Conservation (phyloP, 2,888 invertebrate genomes). For the Ditula angustiorana region DNA sequence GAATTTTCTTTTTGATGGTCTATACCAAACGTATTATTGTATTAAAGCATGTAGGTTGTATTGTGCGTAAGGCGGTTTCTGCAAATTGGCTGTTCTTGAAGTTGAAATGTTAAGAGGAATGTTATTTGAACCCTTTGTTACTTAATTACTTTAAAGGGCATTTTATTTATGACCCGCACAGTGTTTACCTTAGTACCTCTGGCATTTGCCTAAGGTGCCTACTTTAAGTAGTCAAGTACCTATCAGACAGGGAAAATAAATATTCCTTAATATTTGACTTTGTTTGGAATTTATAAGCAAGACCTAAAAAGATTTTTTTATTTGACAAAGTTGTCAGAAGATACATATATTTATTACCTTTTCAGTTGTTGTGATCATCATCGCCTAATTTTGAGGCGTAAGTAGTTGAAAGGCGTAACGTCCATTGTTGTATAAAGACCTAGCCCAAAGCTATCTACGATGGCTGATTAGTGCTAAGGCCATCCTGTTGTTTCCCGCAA, state of each 20-base stretch:
- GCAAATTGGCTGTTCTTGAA: neutral
- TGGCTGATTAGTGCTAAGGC: neutral
- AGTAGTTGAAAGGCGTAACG: no score
- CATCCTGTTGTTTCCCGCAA: neutral
- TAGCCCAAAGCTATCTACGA: neutral
- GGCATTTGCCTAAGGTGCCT: neutral
- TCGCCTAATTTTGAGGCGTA: no score
- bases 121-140: constrained; percentile 6
- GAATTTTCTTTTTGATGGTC: neutral
- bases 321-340: neutral
- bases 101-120: neutral
- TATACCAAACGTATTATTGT: neutral
- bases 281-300: neutral
- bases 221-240: constrained; percentile 8
- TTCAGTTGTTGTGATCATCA: no score
- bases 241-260: constrained; percentile 7
- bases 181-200: constrained; percentile 14
- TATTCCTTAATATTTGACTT: neutral
- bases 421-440: no score
- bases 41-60: neutral
- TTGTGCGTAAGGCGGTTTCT: neutral
- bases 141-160: constrained; percentile 3
- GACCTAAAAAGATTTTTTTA: neutral
- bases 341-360: no score
- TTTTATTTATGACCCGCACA: constrained; percentile 4